phyloP scores from a whole-genome alignment of 2,888 invertebrate genomes.

The Eupithecia dodoneata region DNA sequence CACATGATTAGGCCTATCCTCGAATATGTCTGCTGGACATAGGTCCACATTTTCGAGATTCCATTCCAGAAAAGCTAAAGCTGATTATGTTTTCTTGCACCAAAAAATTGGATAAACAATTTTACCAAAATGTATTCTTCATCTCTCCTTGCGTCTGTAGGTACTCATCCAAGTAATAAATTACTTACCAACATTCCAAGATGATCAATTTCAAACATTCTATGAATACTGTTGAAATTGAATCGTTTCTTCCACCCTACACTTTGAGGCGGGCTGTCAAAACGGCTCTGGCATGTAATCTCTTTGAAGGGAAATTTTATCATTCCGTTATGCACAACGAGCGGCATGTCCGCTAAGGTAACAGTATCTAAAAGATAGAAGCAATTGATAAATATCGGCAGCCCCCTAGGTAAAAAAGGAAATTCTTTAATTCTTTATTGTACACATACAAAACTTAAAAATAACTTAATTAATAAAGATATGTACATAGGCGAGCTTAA shows the following conservation, averaged over 20 bases:
- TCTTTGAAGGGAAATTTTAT: slow-evolving; percentile 52
- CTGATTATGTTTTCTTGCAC: neutral
- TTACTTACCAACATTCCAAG: slow-evolving; percentile 9
- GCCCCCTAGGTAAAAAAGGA: no score
- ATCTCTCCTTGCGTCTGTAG: neutral
- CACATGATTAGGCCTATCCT: neutral
- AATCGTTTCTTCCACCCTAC: slow-evolving; percentile 42
- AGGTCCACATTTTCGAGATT: neutral
- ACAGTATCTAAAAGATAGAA: neutral
- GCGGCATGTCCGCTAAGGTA: slow-evolving; percentile 16
- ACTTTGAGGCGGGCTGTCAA: slow-evolving; percentile 43
- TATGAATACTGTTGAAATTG: slow-evolving; percentile 40
- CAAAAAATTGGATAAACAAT: neutral
- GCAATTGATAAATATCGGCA: no score
- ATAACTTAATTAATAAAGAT: no score
- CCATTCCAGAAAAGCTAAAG: neutral
- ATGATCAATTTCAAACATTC: slow-evolving; percentile 42
- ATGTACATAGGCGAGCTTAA: no score
- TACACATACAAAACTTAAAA: no score
- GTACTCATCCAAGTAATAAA: neutral
- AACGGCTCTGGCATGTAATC: slow-evolving; percentile 55
- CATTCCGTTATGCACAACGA: slow-evolving; percentile 25
- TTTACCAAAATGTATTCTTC: neutral
- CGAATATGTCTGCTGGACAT: no score
- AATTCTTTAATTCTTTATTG: no score